Conservation (phyloP, 2,797 vertebrate genomes). For the Allobates femoralis region DNA sequence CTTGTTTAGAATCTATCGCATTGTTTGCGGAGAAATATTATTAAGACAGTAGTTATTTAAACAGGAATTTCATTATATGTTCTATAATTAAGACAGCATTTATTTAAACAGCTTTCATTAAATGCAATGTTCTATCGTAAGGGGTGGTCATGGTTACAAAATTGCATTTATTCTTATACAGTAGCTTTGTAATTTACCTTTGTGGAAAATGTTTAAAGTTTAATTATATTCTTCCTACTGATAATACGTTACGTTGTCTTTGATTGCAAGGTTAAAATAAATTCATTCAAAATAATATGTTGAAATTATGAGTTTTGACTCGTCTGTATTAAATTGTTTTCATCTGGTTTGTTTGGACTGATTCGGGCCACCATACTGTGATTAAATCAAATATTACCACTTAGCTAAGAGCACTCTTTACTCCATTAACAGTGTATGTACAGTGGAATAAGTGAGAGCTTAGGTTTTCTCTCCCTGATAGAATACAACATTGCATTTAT, state of each 20-base stretch:
- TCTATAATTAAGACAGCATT: constrained; percentile 39
- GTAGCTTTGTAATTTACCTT: constrained; percentile 53
- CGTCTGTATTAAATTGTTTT: constrained; percentile 21
- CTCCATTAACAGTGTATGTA: neutral
- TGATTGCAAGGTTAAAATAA: constrained; percentile 45
- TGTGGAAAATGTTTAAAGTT: constrained; percentile 46
- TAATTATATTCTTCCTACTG: constrained; percentile 53
- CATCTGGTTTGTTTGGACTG: constrained; percentile 16
- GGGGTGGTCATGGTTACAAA: constrained; percentile 33
- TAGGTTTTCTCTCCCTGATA: constrained; percentile 15
- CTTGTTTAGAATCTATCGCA: constrained; percentile 4
- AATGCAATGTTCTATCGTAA: neutral
- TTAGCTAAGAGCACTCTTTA: constrained; percentile 23
- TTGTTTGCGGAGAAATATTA: constrained; percentile 37
- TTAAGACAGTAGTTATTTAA: constrained; percentile 39
- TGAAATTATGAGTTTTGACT: constrained; percentile 6
- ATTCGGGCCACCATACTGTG: neutral
- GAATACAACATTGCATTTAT: constrained; percentile 33
- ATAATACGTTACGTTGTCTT: constrained; percentile 42
- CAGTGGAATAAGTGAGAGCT: constrained; percentile 13
- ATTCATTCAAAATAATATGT: constrained; percentile 24
- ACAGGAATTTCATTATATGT: constrained; percentile 45
- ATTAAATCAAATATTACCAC: constrained; percentile 28
- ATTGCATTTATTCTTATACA: constrained; percentile 29
- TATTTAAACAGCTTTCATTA: constrained; percentile 32